Conservation (phyloP, 2,113 vertebrate genomes). For the Aspidoscelis tigris region DNA sequence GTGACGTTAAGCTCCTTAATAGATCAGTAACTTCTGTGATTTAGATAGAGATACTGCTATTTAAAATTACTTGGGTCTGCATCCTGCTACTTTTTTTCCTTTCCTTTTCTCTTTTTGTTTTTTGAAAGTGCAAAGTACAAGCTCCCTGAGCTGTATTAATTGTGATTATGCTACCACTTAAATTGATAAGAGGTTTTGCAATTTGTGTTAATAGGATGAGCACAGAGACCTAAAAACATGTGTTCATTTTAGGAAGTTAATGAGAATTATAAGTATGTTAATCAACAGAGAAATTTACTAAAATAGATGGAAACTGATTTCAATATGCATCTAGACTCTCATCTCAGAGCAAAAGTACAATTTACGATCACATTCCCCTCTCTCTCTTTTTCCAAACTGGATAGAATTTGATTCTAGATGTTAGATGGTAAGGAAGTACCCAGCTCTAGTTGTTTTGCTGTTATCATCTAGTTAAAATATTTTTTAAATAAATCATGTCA, state of each 20-base stretch:
- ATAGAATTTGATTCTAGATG: background rate
- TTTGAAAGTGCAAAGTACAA: background rate
- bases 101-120: background rate
- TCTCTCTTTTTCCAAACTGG: background rate
- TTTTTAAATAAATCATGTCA: background rate
- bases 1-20: background rate
- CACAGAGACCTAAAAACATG: background rate
- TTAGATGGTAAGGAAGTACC: fast-evolving
- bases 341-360: background rate
- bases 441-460: background rate
- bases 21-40: background rate
- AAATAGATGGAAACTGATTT: background rate
- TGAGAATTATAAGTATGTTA: background rate
- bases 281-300: conserved; percentile 4
- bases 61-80: background rate
- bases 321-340: background rate
- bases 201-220: background rate
- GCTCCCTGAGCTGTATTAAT: background rate
- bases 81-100: background rate
- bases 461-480: background rate
- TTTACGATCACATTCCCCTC: background rate
- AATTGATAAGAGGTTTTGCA: background rate
- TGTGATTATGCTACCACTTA: fast-evolving
- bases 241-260: background rate
- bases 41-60: background rate